Evolutionary conservation across 2,113 vertebrate species (phyloP), one percentile per base, ranked within the genome.

Genomic region (Cyprinodon brontotheroides): DNA sequence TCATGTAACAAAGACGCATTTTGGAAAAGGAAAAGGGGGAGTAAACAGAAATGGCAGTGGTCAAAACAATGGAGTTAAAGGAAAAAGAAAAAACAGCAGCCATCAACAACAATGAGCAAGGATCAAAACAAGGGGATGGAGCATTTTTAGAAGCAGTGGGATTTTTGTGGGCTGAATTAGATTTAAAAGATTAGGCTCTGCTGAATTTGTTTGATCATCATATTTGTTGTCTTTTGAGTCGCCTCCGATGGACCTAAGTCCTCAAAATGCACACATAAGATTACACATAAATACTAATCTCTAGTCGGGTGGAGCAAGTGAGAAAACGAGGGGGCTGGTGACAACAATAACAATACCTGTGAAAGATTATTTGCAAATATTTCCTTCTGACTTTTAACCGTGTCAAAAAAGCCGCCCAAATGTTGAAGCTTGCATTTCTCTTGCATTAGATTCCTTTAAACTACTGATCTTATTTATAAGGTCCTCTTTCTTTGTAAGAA

Each of bases 181-280:
- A 92, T 90, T 93, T 93, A 92, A 93, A 91, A 92, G 93, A 93
- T 92, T 92, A 92, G 68, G 84, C 84, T 82, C 87, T 81, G 81
- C 79, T 87, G 82, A 85, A 91, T 89, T 83, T 91, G 78, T 89
- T 87, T 82, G 81, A 84, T 82, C 68, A 65, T 86, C 68, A 65
- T 86, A 85, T 89, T 87, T 85, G 77, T 78, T 79, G 65, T 76
- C 75, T 79, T 81, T 68, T 48, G 75, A 70, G 57, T 47, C 71
- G 15, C 60, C 17, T 74, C 48, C 70, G 68, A 69, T 43, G 59
- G 65, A 62, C 75, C 75, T 39, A 79, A 68, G 76, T 73, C 78
- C 81, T 78, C 22, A 69, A 75, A 74, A 69, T 37, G 4, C 78
- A 74, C 43, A 47, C 65, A 76, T 7, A 47, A 78, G 65, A 84